These are phyloP conservation scores for Cherax destructor DNA, from an alignment of 1,140 invertebrate genomes.

Conservation along the genomic window DNA sequence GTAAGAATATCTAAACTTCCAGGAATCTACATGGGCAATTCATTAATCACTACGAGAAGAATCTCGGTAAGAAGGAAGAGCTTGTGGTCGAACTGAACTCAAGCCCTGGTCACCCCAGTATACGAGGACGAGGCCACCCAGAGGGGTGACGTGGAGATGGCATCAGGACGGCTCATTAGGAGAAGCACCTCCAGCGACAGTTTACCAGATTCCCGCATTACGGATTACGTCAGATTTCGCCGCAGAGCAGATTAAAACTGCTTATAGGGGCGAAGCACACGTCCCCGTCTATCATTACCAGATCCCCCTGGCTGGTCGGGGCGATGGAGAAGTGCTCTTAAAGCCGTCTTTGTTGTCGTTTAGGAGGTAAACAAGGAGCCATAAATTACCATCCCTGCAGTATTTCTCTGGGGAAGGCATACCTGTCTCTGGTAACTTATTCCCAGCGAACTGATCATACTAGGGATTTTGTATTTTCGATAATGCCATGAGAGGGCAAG, in stretches of 20 bases:
- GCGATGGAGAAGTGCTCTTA: background rate
- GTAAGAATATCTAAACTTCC: too few species aligned
- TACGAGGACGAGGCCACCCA: slow-evolving; percentile 18
- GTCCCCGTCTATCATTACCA: slow-evolving; percentile 1
- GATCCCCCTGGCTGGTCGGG: background rate
- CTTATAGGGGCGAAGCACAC: background rate
- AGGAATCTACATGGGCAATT: background rate
- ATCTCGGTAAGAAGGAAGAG: too few species aligned
- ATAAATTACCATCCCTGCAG: background rate
- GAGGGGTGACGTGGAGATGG: background rate
- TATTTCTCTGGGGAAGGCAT: too few species aligned
- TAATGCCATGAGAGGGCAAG: too few species aligned
- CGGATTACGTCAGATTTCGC: slow-evolving; percentile 21
- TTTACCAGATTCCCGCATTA: slow-evolving; percentile 18
- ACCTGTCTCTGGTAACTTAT: too few species aligned
- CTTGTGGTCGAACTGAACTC: too few species aligned
- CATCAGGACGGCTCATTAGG: slow-evolving; percentile 29
- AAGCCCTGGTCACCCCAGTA: background rate
- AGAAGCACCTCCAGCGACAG: slow-evolving; percentile 5
- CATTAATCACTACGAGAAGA: too few species aligned
- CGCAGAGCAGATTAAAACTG: slow-evolving; percentile 8
- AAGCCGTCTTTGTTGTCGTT: background rate
- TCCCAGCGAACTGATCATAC: too few species aligned
- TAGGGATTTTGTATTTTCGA: too few species aligned
- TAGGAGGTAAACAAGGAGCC: background rate